Base-by-base conservation (phyloP, 2,797 vertebrate genomes). In the Hydrolagus colliei region DNA sequence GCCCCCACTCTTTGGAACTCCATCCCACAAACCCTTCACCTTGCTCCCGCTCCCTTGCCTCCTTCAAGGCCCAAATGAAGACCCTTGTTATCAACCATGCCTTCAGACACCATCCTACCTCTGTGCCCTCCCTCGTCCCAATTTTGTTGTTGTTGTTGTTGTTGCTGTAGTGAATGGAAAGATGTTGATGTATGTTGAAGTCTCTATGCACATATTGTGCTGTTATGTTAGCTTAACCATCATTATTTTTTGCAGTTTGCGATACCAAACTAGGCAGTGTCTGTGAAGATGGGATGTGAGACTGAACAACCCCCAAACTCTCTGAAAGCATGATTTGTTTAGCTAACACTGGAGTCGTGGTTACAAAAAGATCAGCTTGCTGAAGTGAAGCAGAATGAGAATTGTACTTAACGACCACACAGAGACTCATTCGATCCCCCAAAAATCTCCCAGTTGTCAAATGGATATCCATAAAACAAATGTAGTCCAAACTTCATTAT, bases 261-360 rank as follows among this genome's bases (percentile, higher is more conserved):
- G 59, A 76, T 52, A 52, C 41, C 41, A 76, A 76, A 41, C 41
- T 52, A 76, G 74, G 74, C 74, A 76, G 14, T 76, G 41, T 76
- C 12, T 59, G 59, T 2, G 41, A 6, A 52, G 41, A 52, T 52
- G 41, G 41, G 41, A 52, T 52, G 41, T 52, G 14, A 11, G 18
- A 59, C 74, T 76, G 74, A 76, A 52, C 52, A 52, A 76, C 20
- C 16, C 18, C 16, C 5, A 18, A 35, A 3, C 41, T 52, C 41
- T 52, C 6, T 52, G 41, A 52, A 52, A 76, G 74, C 16, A 73
- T 0, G 13, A 73, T 73, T 73, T 73, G n/a, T 73, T 73, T 73
- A 73, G 35, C 27, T 32, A 1, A 13, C 35, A 10, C 27, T 16
- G 22, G 35, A 72, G 16, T 18, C 35, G 72, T 8, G n/a, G 18